Conservation (phyloP, 2,113 vertebrate genomes). For the Grammomys surdaster region DNA sequence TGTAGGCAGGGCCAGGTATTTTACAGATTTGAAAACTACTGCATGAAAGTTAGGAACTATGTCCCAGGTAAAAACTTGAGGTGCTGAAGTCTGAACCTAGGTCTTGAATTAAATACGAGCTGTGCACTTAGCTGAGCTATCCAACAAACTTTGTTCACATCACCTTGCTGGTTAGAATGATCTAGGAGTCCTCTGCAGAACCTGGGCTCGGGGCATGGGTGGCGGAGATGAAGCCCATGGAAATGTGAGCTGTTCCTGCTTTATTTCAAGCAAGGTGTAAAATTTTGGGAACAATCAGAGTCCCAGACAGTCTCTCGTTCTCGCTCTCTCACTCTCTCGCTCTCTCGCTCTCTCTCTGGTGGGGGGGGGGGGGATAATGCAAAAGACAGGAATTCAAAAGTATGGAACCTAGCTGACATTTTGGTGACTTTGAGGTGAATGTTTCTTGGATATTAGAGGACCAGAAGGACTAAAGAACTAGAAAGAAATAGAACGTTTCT, state of each 20-base stretch:
- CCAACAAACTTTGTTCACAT: neutral
- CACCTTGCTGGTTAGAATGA: neutral
- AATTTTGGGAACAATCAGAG: neutral
- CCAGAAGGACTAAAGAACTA: neutral
- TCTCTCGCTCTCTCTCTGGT: no score
- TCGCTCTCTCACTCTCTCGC: no score
- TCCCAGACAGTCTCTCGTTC: no score
- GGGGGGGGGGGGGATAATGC: neutral
- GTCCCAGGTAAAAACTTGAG: neutral
- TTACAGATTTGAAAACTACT: conserved; percentile 29
- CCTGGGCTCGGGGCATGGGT: accelerated
- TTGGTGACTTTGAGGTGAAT: neutral
- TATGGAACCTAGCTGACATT: neutral
- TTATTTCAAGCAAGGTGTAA: conserved; percentile 44
- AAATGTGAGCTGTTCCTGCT: neutral
- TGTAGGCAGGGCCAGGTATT: neutral
- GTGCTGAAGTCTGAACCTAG: neutral
- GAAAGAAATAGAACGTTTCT: neutral
- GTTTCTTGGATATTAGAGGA: neutral
- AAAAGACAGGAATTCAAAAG: conserved; percentile 54
- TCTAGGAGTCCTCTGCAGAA: neutral
- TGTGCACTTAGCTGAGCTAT: neutral
- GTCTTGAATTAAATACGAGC: conserved; percentile 9
- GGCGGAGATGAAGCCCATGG: accelerated
- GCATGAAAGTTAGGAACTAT: neutral